Conservation (phyloP, 2,888 invertebrate species). For the Ichneumoninae sp. region DNA sequence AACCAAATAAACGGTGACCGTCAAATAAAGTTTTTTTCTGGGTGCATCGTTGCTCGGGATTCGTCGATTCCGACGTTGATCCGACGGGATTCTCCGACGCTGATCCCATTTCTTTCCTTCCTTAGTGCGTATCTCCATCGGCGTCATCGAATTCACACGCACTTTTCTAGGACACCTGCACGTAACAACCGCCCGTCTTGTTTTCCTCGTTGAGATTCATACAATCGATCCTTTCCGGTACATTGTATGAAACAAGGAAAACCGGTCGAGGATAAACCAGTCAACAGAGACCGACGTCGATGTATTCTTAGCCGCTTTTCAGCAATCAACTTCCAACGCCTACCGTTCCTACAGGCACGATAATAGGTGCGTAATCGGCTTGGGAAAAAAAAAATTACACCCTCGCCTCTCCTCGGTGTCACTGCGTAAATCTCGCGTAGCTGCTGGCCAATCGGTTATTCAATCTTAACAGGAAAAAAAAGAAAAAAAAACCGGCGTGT, state of each 20-base stretch:
- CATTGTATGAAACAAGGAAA: constrained; percentile 10
- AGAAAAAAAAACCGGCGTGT: background rate
- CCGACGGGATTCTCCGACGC: too few relatives aligned
- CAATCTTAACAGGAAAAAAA: background rate
- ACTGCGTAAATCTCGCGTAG: constrained; percentile 3
- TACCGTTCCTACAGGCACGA: background rate
- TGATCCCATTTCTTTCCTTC: too few relatives aligned
- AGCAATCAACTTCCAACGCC: background rate
- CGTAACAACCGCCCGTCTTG: background rate
- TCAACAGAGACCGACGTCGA: background rate
- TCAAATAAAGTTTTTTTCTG: too few relatives aligned
- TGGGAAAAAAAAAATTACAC: background rate
- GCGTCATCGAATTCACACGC: too few relatives aligned
- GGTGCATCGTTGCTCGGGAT: background rate
- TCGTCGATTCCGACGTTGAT: background rate
- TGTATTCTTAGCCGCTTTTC: background rate
- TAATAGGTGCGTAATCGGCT: background rate
- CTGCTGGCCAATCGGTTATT: background rate
- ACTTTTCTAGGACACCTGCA: too few relatives aligned
- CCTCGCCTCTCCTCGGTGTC: background rate
- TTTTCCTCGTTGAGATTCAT: background rate
- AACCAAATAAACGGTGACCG: too few relatives aligned
- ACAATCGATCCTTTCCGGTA: background rate
- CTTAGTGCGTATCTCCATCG: too few relatives aligned
- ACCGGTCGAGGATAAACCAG: background rate